Conservation (phyloP, 2,113 vertebrate genomes). For the Gorsachius goisagi region DNA sequence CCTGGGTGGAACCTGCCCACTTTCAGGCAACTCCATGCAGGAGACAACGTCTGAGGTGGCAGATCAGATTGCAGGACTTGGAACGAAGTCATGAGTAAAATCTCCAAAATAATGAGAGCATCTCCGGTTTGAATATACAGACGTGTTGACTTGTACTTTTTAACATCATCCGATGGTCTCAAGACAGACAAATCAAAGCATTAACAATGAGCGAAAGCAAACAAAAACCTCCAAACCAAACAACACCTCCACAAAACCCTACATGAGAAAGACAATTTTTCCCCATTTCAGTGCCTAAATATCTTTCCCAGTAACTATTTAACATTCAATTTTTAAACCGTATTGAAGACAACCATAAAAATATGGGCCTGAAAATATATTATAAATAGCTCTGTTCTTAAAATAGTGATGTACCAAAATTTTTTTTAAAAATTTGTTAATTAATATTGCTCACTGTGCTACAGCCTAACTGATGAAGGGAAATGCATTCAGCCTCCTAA, state of each 20-base stretch:
- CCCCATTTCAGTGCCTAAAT: background rate
- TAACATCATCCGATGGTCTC: background rate
- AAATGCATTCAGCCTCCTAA: constrained; percentile 58
- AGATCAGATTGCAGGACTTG: background rate
- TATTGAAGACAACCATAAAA: background rate
- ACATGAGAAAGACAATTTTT: background rate
- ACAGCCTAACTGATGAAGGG: constrained; percentile 37
- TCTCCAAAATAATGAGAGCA: background rate
- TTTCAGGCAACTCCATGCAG: background rate
- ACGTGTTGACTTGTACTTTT: background rate
- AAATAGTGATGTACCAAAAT: background rate
- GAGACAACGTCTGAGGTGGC: background rate
- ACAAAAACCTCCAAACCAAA: background rate
- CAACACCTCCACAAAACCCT: background rate
- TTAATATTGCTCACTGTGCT: constrained; percentile 36
- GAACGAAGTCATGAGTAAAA: background rate
- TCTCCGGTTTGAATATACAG: background rate
- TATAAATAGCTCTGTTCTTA: background rate
- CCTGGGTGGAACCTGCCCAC: background rate
- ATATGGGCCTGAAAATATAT: background rate
- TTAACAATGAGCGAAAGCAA: background rate
- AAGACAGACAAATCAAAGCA: background rate
- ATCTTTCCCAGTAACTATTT: background rate
- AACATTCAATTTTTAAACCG: constrained; percentile 9
- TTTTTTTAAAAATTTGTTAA: background rate